Evolutionary conservation across 1,140 invertebrate species (phyloP), one percentile per base, ranked within the genome.

Genomic region (Coptotermes formosanus): DNA sequence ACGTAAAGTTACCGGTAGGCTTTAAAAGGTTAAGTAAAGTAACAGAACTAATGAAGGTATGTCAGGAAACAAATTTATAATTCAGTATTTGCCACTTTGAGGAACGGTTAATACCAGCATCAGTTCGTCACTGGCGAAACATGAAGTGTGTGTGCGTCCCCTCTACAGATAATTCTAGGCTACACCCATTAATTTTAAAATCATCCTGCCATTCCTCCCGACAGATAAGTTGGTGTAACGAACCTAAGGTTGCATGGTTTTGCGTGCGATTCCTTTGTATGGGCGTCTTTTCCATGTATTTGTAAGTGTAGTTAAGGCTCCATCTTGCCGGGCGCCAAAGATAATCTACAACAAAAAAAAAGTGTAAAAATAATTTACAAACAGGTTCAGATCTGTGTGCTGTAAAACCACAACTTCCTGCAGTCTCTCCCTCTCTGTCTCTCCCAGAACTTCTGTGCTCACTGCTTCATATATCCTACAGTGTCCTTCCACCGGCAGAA

Each of bases 211-310:
- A 75, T 25, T 30, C 64, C 64, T 12, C 64, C 64, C 64, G 64
- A 75, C 64, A 75, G 64, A 75, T n/a, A 75, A n/a, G 64, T 75
- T 55, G 6, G 52, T 55, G 21, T 55, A 19, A 55, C 3, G 14
- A 75, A 75, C 30, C 9, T 64, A 64, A 64, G 64, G n/a, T n/a
- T 75, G 16, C n/a, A 75, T 75, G 25, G 64, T 75, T 75, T 75
- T 25, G 64, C 25, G n/a, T 75, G 64, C 64, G 64, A 75, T 75
- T 75, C n/a, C 64, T 75, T 75, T 75, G 64, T 75, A 75, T 30
- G 64, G 64, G 64, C 64, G 64, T 75, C 64, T 75, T 75, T 75
- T 75, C 64, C n/a, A 75, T 75, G 64, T 75, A 75, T 75, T 75
- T 75, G 4, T 75, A 75, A 75, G 64, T 75, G 64, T 75, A 75